Base-by-base conservation (phyloP, 1,140 invertebrate genomes). In the Neodiprion lecontei region DNA sequence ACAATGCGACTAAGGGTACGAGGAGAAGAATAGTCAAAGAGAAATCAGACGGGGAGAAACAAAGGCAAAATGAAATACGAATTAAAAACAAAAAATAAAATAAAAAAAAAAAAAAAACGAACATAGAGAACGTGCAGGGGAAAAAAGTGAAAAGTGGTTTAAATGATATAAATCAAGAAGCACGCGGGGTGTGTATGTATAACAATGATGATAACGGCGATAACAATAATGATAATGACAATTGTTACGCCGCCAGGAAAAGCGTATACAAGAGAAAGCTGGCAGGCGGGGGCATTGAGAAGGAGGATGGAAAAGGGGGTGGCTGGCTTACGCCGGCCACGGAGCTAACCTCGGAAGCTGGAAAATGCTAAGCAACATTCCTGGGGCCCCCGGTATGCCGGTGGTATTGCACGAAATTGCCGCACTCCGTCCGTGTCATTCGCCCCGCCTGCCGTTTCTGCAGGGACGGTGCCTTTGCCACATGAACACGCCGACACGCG, bases 391-490 rank as follows among this genome's bases (percentile, higher is more conserved):
- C 79, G 81, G 85, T 86, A 86, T 86, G 82, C 84, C 80, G 81
- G 82, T 79, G 82, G 81, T 86, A 87, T 87, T 86, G 84, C 85
- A 85, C 78, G 81, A 86, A 86, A 87, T 86, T 87, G 84, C 84
- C 84, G 79, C 83, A 86, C 84, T 86, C 81, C 82, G 85, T 85
- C 79, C 83, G 80, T 83, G 84, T 86, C 85, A 86, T 86, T 86
- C 84, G 76, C 77, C 73, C 74, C 61, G 68, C 71, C 72, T 75
- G 72, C 76, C 76, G 50, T 65, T 72, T 74, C 72, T 28, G 71
- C 71, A 61, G 73, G 50, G 69, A 71, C 61, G 48, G 66, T 17
- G 40, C 21, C 48, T 65, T 72, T 67, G 48, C 74, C 48, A 21
- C 68, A 40, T 40, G 28, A 40, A 40, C 28, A 40, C 28, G 28